Evolutionary conservation across 2,113 vertebrate species (phyloP).

Genomic region (Ivindomyrus marchei): DNA sequence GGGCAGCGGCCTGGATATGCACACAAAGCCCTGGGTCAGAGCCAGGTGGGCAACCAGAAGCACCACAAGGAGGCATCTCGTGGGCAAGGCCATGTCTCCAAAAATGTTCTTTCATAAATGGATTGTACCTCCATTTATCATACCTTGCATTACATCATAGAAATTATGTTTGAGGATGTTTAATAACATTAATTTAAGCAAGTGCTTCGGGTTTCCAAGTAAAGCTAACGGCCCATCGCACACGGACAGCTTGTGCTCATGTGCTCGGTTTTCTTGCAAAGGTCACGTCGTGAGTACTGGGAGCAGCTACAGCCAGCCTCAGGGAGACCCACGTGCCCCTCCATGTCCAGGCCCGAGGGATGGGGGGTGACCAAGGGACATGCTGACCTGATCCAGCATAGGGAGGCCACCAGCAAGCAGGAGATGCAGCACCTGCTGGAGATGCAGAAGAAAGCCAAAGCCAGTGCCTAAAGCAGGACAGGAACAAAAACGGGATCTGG

Average conservation of each 20-base stretch:
- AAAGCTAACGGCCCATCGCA: not conserved
- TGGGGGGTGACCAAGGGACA: slow-evolving; percentile 93
- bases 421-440: slow-evolving; percentile 70
- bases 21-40: slow-evolving; percentile 95
- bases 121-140: not conserved
- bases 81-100: not conserved
- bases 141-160: not conserved
- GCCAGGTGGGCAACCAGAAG: slow-evolving; percentile 75
- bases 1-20: slow-evolving; percentile 80
- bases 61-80: not conserved
- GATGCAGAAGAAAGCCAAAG: slow-evolving; percentile 16
- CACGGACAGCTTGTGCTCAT: not conserved
- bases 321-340: slow-evolving; percentile 78
- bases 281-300: slow-evolving; percentile 90
- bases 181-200: not conserved
- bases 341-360: slow-evolving; percentile 72
- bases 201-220: not conserved
- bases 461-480: not conserved
- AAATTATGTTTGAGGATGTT: not conserved
- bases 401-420: slow-evolving; percentile 78
- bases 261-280: slow-evolving; percentile 34
- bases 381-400: slow-evolving; percentile 86
- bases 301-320: slow-evolving; percentile 82
- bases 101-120: not conserved
- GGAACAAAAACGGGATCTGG: not conserved